Conservation (phyloP, 1,140 invertebrate species). For the Pachyrhynchus sulphureomaculatus region DNA sequence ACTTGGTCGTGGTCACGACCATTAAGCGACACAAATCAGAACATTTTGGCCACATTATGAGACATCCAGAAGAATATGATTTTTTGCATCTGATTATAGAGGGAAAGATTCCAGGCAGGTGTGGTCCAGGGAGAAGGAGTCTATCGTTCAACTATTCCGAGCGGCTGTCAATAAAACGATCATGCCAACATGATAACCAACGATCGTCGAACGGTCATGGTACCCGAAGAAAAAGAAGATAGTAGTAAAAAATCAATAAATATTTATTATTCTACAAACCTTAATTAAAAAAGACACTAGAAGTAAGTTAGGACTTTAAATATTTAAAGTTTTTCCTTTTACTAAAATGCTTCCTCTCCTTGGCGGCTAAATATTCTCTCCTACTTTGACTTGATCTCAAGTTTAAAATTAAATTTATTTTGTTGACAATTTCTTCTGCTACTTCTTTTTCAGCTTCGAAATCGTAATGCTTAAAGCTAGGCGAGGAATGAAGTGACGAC, state of each 20-base stretch:
- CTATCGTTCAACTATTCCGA: too few species aligned
- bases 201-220: too few species aligned
- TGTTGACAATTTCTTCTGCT: slow-evolving; percentile 81
- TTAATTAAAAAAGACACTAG: neutral
- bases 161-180: too few species aligned
- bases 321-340: slow-evolving; percentile 26
- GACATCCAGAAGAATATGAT: too few species aligned
- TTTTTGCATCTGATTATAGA: too few species aligned
- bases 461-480: slow-evolving; percentile 80
- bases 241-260: neutral
- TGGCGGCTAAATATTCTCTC: slow-evolving; percentile 71
- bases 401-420: slow-evolving; percentile 85
- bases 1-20: too few species aligned
- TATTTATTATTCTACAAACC: neutral
- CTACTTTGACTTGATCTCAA: slow-evolving; percentile 73
- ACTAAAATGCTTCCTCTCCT: slow-evolving; percentile 62
- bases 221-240: too few species aligned
- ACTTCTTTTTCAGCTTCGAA: slow-evolving; percentile 78
- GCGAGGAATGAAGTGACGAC: slow-evolving; percentile 53
- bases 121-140: too few species aligned
- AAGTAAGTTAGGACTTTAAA: slow-evolving; percentile 10
- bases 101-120: too few species aligned
- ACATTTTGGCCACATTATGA: too few species aligned
- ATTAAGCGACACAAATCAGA: too few species aligned
- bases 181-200: too few species aligned